Base-by-base conservation (phyloP, 2,888 invertebrate species). In the Cephus sareptanus region DNA sequence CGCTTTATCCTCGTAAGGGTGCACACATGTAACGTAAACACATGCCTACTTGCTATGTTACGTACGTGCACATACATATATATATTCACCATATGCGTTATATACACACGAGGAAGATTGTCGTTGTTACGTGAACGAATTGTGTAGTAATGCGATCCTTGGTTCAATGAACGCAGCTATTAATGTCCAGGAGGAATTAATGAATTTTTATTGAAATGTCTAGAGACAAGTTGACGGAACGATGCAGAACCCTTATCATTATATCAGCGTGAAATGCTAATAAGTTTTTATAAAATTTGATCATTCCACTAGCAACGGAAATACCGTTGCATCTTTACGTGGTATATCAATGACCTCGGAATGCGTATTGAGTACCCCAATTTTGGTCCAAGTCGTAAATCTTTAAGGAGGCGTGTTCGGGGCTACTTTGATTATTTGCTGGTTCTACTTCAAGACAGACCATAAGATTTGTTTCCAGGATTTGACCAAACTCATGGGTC, bases 1-100 rank as follows among this genome's bases (percentile, higher is more conserved):
- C 78, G 79, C 75, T 82, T 83, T 78, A 84, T 85, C 82, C 78
- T 80, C 70, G 71, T 76, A 75, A 80, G 77, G 71, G 74, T 79
- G 75, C 73, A 82, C 75, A 75, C 77, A 78, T 77, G 78, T 79
- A 75, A 80, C 76, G 69, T 40, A 77, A 81, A 76, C 80, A 80
- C 83, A 79, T 76, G 77, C 81, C 75, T 79, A 69, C 71, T 9
- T 56, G 9, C 56, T 23, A 23, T 56, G 23, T 56, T 40, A 15
- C 15, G 4, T 15, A 40, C 15, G 6, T 15, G 13, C 13, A 4
- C 3, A 9, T 23, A 13, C n/a, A n/a, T 40, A 23, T 40, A 23
- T 23, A 56, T 56, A 56, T 56, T 56, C 56, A 23, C 23, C 56
- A 56, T 56, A 56, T 56, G 56, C 2, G 23, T 56, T 23, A 56